These are phyloP conservation scores for Stomatorhinus walkeri DNA, from an alignment of 2,797 vertebrate species.

Conservation along the genomic window DNA sequence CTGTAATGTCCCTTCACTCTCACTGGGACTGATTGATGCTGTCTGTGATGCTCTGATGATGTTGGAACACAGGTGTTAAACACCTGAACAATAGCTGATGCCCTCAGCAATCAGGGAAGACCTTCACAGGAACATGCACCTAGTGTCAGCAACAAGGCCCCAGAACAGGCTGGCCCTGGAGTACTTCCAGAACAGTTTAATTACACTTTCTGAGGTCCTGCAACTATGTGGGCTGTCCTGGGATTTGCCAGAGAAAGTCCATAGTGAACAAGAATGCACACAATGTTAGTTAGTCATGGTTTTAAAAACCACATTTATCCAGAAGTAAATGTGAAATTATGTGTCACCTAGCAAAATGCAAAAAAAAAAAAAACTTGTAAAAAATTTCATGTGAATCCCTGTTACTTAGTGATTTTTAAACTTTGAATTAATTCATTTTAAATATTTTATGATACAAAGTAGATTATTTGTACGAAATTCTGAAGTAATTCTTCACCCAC, in stretches of 20 bases:
- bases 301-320: constrained; percentile 3
- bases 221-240: not conserved
- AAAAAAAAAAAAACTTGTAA: not conserved
- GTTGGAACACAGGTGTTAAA: not conserved
- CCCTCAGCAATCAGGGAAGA: not conserved
- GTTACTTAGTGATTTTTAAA: not conserved
- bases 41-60: not conserved
- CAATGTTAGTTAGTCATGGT: not conserved
- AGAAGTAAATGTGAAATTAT: not conserved
- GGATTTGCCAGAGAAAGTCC: not conserved
- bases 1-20: not conserved
- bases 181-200: constrained; percentile 2
- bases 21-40: not conserved
- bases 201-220: not conserved
- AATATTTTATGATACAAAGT: not conserved
- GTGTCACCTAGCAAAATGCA: not conserved
- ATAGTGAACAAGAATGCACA: not conserved
- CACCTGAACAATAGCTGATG: not conserved
- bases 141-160: not conserved
- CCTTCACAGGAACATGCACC: not conserved
- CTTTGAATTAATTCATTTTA: not conserved
- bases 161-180: not conserved
- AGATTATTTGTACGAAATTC: not conserved
- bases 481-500: not conserved
- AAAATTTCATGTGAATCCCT: not conserved